Conservation (phyloP, 2,888 invertebrate species). For the Onchidella celtica region DNA sequence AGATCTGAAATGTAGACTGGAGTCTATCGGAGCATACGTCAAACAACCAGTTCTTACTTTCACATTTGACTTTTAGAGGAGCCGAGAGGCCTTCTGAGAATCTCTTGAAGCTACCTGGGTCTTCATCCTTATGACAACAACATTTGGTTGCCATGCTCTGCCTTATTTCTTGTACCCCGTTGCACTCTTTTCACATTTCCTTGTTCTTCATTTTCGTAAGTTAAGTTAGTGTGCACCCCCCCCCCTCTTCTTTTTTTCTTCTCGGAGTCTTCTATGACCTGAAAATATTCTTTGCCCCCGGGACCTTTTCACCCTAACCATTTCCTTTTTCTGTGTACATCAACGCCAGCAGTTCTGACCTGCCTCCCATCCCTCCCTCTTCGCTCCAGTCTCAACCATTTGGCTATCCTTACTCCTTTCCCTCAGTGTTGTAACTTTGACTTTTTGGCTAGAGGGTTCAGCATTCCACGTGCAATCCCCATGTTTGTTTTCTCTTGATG, state of each 20-base stretch:
- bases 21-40: not conserved
- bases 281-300: not conserved
- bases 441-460: constrained; percentile 23
- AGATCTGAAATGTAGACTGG: no score
- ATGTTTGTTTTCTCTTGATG: constrained; percentile 47
- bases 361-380: not conserved
- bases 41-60: constrained; percentile 3
- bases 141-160: constrained; percentile 16
- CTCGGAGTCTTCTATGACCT: no score
- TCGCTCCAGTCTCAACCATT: not conserved
- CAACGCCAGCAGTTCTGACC: not conserved
- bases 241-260: no score
- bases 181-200: no score
- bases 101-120: constrained; percentile 25
- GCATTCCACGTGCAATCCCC: constrained; percentile 29
- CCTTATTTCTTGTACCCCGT: no score
- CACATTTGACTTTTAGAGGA: constrained; percentile 18
- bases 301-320: not conserved
- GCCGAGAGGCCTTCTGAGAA: constrained; percentile 9
- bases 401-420: constrained; percentile 7
- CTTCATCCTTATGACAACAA: not conserved
- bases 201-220: no score
- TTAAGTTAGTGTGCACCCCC: no score
- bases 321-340: not conserved
- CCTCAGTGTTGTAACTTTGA: constrained; percentile 31